Base-by-base conservation (phyloP, 2,888 invertebrate genomes). In the Pyrrhosoma nymphula region DNA sequence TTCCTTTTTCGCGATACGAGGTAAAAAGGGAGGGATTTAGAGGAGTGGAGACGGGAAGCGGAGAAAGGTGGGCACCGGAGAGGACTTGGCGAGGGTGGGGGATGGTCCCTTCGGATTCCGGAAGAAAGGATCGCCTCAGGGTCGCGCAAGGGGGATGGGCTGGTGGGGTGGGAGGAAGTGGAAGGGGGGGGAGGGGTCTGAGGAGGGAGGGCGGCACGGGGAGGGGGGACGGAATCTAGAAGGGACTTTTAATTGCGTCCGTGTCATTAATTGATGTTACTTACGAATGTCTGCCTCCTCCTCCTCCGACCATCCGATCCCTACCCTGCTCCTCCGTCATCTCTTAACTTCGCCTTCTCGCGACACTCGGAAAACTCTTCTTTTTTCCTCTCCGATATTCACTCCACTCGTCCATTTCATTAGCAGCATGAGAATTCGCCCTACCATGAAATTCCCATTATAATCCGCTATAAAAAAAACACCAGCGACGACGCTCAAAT, bases 201-300 rank as follows among this genome's bases (percentile, higher is more conserved):
- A 75, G 47, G 47, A 60, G 35, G 60, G 26, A 63, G 91, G 26
- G 39, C 18, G 91, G 39, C 2, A 35, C 35, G 39, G 35, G 35
- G 39, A 30, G 63, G 63, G 39, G 47, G 30, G n/a, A 26, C 39
- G 93, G n/a, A 93, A 55, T 93, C 93, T 93, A 93, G 93, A 93
- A 47, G 69, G 93, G 93, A 93, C 93, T 93, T 93, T 93, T 93
- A 93, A 93, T 93, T 95, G 69, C 88, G 90, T 55, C 95, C 95
- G 88, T 95, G 89, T 89, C 89, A 95, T 95, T 95, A 95, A 95
- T 95, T 95, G 95, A 90, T 95, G 89, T 95, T 95, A 95, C 95
- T 95, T 90, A 89, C 95, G 88, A 95, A 89, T 88, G 95, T 89
- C 88, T 95, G 56, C 88, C 60, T 89, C 63, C 82, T 56, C 47